Evolutionary conservation across 2,797 vertebrate genomes (phyloP).

Genomic region (Poecilia velifera): DNA sequence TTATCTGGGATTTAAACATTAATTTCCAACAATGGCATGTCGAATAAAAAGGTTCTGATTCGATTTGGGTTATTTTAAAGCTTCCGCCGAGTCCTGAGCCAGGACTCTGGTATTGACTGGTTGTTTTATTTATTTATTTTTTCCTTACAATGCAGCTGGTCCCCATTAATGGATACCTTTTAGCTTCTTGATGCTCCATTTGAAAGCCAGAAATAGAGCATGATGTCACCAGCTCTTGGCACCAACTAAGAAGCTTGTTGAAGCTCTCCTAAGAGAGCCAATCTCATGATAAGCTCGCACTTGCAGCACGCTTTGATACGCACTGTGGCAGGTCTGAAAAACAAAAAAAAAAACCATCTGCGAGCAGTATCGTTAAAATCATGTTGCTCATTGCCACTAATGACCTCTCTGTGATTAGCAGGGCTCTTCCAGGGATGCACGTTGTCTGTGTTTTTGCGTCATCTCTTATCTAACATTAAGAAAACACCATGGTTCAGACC

Average conservation of each 20-base stretch:
- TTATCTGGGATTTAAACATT: slow-evolving; percentile 14
- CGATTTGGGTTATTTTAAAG: slow-evolving; percentile 24
- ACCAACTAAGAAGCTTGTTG: slow-evolving; percentile 60
- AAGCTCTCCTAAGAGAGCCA: slow-evolving; percentile 54
- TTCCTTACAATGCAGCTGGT: slow-evolving; percentile 66
- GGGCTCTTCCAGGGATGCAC: not conserved
- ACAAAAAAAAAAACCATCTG: slow-evolving; percentile 10
- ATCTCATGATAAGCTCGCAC: slow-evolving; percentile 29
- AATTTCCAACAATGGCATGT: slow-evolving; percentile 8
- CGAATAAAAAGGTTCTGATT: slow-evolving; percentile 10
- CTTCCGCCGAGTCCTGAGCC: slow-evolving; percentile 37
- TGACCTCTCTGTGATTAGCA: not conserved
- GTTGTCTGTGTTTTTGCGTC: not conserved
- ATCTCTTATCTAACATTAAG: not conserved
- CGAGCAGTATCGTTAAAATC: not conserved
- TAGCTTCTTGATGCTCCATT: slow-evolving; percentile 75
- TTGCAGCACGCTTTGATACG: not conserved
- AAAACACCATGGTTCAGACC: not conserved
- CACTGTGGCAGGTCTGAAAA: not conserved
- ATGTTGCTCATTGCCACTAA: not conserved
- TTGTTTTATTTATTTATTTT: slow-evolving; percentile 22
- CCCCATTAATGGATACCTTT: slow-evolving; percentile 74
- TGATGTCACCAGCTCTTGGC: slow-evolving; percentile 73
- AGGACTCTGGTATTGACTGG: slow-evolving; percentile 34
- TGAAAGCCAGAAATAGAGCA: slow-evolving; percentile 73